Percentiles rank a stretch among this genome's conserved stretches.
Evolutionary conservation across 2,797 vertebrate genomes (phyloP).

Genomic region (Galagoides demidoff): DNA sequence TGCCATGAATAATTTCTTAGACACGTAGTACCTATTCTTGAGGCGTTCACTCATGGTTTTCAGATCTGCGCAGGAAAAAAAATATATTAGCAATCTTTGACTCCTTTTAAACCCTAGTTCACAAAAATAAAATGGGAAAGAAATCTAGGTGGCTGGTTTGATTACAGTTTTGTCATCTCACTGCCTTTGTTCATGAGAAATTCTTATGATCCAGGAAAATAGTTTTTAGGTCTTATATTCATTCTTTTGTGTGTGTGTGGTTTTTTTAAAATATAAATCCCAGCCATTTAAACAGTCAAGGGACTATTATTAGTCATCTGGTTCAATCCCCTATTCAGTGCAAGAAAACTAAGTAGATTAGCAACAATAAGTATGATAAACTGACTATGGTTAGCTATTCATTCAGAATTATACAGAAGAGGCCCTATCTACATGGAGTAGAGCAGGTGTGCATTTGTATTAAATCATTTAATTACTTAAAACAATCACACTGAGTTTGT

Average conservation of each 20-base stretch:
- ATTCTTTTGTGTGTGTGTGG: background rate
- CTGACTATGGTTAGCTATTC: background rate
- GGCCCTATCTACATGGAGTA: background rate
- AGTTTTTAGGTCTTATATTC: background rate
- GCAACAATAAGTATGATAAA: background rate
- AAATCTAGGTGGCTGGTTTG: background rate
- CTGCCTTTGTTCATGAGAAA: background rate
- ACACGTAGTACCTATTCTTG: conserved; percentile 99
- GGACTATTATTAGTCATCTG: conserved; percentile 16
- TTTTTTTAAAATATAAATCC: background rate
- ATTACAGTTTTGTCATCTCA: background rate
- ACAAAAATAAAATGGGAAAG: background rate
- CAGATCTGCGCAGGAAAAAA: conserved; percentile 91
- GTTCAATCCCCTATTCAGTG: background rate
- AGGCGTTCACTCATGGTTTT: conserved; percentile 99
- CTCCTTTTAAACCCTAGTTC: conserved; percentile 37
- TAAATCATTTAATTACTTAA: background rate
- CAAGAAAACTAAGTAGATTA: conserved; percentile 47
- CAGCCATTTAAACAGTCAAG: conserved; percentile 20
- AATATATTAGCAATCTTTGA: conserved; percentile 80
- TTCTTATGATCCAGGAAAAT: background rate
- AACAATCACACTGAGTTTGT: background rate
- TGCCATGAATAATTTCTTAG: conserved; percentile 99
- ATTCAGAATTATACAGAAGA: conserved; percentile 29
- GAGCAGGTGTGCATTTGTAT: background rate